phyloP scores from a whole-genome alignment of 2,797 vertebrate genomes.

The Lithobates sylvaticus region DNA sequence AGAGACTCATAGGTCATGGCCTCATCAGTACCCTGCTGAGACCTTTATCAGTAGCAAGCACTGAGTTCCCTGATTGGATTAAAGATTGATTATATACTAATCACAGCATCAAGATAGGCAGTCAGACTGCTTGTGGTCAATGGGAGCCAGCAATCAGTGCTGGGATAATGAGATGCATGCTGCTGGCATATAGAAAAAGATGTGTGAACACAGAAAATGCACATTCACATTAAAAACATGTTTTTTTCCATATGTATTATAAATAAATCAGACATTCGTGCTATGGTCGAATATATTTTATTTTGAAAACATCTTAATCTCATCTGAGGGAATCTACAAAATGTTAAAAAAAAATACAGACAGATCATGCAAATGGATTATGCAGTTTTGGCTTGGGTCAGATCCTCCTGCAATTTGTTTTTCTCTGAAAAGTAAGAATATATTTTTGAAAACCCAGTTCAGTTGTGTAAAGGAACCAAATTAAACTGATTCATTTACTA shows the following conservation, averaged over 20 bases:
- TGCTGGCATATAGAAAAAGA: constrained; percentile 67
- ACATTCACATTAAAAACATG: neutral
- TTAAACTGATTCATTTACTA: no score
- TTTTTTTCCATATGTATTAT: neutral
- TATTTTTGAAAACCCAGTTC: no score
- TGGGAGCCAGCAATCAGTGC: constrained; percentile 84
- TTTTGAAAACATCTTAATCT: neutral
- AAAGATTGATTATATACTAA: constrained; percentile 84
- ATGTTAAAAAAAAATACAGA: neutral
- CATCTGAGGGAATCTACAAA: neutral
- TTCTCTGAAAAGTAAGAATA: no score
- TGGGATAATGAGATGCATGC: constrained; percentile 74
- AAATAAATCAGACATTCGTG: neutral
- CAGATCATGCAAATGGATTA: neutral
- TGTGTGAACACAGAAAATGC: constrained; percentile 49
- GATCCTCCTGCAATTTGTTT: neutral
- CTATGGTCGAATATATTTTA: neutral
- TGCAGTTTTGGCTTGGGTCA: neutral
- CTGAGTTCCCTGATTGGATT: constrained; percentile 83
- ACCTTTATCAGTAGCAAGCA: constrained; percentile 79
- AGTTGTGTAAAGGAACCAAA: no score
- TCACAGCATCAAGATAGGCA: constrained; percentile 75
- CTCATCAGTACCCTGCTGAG: constrained; percentile 81
- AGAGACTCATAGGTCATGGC: constrained; percentile 75
- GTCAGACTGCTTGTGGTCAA: constrained; percentile 78